Conservation (phyloP, 2,888 invertebrate species). For the Hemistola chrysoprasaria region DNA sequence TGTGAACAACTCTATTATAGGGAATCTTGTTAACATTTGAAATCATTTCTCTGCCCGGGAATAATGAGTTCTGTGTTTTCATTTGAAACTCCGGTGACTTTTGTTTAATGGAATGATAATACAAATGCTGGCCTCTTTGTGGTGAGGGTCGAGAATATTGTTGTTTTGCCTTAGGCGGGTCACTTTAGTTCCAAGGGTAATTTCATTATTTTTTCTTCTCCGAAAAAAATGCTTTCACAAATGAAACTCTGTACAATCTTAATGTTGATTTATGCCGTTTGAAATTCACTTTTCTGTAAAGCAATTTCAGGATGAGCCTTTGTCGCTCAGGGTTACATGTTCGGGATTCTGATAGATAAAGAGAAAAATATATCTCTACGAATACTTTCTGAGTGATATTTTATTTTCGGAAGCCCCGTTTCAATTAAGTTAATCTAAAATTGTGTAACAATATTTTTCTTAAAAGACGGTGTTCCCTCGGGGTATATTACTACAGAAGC, state of each 20-base stretch:
- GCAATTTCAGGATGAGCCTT: conserved; percentile 43
- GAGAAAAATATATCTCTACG: conserved; percentile 15
- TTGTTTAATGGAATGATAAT: conserved; percentile 83
- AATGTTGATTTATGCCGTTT: conserved; percentile 60
- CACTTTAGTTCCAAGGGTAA: conserved; percentile 76
- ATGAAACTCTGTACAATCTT: conserved; percentile 62
- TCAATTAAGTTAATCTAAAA: conserved; percentile 22
- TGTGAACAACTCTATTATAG: conserved; percentile 77
- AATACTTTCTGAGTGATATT: conserved; percentile 16
- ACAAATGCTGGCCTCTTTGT: conserved; percentile 78
- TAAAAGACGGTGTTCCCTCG: conserved; percentile 32
- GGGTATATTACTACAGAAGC: conserved; percentile 45
- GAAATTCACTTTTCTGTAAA: conserved; percentile 53
- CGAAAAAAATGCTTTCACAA: conserved; percentile 60
- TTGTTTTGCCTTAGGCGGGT: conserved; percentile 74
- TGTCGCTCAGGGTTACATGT: conserved; percentile 24
- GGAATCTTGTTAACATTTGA: conserved; percentile 80
- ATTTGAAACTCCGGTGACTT: conserved; percentile 80
- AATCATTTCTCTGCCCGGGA: conserved; percentile 76
- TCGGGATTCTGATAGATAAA: conserved; percentile 3
- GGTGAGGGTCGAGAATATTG: conserved; percentile 71
- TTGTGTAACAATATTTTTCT: conserved; percentile 29
- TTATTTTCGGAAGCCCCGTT: conserved; percentile 12
- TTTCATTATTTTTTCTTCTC: conserved; percentile 64
- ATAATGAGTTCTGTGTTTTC: conserved; percentile 81